Evolutionary conservation across 1,140 invertebrate species (phyloP).

Genomic region (Andricus grossulariae): DNA sequence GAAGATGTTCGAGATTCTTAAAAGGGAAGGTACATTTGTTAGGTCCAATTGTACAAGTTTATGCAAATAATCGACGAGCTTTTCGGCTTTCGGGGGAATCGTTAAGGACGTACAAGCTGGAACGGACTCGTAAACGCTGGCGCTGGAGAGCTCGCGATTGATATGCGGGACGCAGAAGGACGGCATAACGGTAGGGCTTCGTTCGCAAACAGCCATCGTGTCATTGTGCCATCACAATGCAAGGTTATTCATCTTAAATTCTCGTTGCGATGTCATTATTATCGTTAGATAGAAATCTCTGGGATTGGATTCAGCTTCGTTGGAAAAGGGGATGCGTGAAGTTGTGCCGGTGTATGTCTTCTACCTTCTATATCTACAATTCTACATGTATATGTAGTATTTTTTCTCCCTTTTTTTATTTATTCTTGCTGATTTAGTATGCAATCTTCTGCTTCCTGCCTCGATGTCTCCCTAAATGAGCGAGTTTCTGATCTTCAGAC

Average conservation of each 20-base stretch:
- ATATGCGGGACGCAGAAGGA: conserved; percentile 69
- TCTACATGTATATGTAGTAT: neutral
- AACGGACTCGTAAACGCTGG: conserved; percentile 42
- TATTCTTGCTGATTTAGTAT: conserved; percentile 28
- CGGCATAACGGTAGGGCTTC: conserved; percentile 71
- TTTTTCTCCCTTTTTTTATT: neutral
- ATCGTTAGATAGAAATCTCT: conserved; percentile 73
- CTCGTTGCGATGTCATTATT: conserved; percentile 72
- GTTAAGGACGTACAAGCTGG: conserved; percentile 19
- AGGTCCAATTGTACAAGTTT: conserved; percentile 15
- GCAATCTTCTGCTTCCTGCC: conserved; percentile 26
- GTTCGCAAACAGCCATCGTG: conserved; percentile 69
- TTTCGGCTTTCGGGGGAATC: conserved; percentile 1
- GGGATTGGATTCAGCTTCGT: conserved; percentile 62
- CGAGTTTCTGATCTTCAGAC: conserved; percentile 25
- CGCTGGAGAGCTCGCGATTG: conserved; percentile 56
- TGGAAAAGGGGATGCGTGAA: conserved; percentile 63
- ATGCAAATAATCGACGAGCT: conserved; percentile 29
- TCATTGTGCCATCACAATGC: conserved; percentile 74
- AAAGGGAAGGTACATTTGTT: conserved; percentile 20
- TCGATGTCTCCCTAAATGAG: conserved; percentile 27
- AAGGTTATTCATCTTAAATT: conserved; percentile 75
- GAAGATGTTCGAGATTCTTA: neutral
- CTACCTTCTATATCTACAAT: conserved; percentile 32
- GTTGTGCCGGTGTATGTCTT: conserved; percentile 50